These are phyloP conservation scores for Euborellia annulipes DNA, from an alignment of 1,140 invertebrate genomes.

Conservation along the genomic window DNA sequence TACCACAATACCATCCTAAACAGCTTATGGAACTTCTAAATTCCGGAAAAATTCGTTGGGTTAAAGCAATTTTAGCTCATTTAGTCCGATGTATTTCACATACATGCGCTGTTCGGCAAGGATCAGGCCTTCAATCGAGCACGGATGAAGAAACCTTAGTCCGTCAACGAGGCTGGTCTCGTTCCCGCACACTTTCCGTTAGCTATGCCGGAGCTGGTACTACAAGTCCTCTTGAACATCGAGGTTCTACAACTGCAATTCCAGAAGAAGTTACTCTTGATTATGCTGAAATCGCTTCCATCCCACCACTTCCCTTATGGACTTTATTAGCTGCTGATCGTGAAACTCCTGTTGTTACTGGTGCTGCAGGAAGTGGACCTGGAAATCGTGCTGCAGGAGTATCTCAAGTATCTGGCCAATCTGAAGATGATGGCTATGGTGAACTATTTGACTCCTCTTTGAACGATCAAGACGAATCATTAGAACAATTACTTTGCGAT, in stretches of 20 bases:
- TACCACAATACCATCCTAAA: slow-evolving; percentile 98
- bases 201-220: slow-evolving; percentile 53
- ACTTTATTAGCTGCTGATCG: slow-evolving; percentile 86
- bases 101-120: slow-evolving; percentile 33
- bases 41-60: slow-evolving; percentile 93
- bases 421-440: slow-evolving; percentile 59
- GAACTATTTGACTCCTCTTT: slow-evolving; percentile 69
- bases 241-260: slow-evolving; percentile 43
- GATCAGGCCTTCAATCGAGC: slow-evolving; percentile 24
- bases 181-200: slow-evolving; percentile 73
- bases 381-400: neutral
- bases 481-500: slow-evolving; percentile 62
- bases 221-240: slow-evolving; percentile 35
- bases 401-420: slow-evolving; percentile 9
- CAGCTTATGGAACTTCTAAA: slow-evolving; percentile 97
- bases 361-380: slow-evolving; percentile 9
- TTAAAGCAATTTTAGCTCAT: slow-evolving; percentile 94
- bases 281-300: slow-evolving; percentile 91
- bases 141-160: slow-evolving; percentile 47
- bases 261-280: slow-evolving; percentile 79
- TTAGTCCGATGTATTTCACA: slow-evolving; percentile 71
- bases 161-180: slow-evolving; percentile 55
- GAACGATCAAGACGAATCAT: slow-evolving; percentile 50
- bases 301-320: slow-evolving; percentile 92
- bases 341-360: slow-evolving; percentile 37